These are phyloP conservation scores for Carpatolechia fugitivella DNA, from an alignment of 2,888 invertebrate genomes.

Conservation along the genomic window DNA sequence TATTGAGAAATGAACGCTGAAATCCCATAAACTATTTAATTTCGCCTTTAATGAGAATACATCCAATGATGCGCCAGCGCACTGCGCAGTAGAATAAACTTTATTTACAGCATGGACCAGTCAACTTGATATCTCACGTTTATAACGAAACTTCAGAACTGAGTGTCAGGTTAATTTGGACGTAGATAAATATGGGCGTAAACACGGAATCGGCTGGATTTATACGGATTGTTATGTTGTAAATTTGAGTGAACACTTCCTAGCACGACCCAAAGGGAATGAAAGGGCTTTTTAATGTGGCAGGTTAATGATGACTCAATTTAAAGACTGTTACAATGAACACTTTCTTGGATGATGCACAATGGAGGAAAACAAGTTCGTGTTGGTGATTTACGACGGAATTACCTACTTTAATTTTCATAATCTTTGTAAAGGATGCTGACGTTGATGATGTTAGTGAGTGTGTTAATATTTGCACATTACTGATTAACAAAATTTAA, in stretches of 20 bases:
- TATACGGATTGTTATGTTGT: slow-evolving; percentile 1
- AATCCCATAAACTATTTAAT: background rate
- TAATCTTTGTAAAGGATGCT: too few species aligned
- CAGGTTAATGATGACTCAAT: slow-evolving; percentile 6
- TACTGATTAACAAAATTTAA: too few species aligned
- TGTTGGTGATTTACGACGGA: too few species aligned
- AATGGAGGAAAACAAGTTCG: background rate
- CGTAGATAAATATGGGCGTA: background rate
- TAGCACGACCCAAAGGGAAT: background rate
- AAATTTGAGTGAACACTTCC: slow-evolving; percentile 8
- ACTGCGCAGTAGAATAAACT: slow-evolving; percentile 8
- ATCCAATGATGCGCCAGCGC: background rate
- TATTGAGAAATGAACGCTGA: background rate
- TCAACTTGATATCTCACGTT: too few species aligned
- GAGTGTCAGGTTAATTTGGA: too few species aligned
- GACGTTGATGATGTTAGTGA: too few species aligned
- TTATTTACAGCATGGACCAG: background rate
- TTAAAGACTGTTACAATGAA: background rate
- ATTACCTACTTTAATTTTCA: too few species aligned
- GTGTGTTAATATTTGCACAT: too few species aligned
- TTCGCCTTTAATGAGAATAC: background rate
- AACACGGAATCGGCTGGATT: slow-evolving; percentile 6
- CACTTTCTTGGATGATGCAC: background rate
- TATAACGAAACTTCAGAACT: too few species aligned
- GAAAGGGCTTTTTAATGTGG: background rate